These are phyloP conservation scores for Lacerta bilineata DNA, from an alignment of 2,797 vertebrate genomes.

Conservation along the genomic window DNA sequence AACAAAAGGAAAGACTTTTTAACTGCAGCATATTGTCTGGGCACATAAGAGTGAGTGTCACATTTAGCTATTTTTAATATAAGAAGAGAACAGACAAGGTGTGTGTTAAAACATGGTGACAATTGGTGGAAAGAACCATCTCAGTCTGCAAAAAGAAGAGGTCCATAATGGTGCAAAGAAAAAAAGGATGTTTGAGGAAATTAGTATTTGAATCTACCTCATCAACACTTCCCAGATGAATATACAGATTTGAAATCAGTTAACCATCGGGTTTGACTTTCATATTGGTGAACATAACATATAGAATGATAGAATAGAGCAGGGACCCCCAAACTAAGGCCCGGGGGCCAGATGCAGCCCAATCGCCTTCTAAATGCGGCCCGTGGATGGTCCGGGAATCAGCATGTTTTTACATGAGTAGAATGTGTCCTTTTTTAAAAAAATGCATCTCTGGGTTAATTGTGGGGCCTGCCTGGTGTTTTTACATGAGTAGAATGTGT, in stretches of 20 bases:
- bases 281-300: neutral
- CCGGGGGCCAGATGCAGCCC: too few species aligned
- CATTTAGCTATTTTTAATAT: neutral
- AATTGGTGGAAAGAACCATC: neutral
- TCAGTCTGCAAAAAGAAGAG: neutral
- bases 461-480: too few species aligned
- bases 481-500: too few species aligned
- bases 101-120: neutral
- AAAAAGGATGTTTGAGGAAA: neutral
- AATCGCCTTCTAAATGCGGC: too few species aligned
- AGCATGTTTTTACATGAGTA: too few species aligned
- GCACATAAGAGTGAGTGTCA: neutral
- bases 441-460: too few species aligned
- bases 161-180: neutral
- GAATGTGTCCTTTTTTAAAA: too few species aligned
- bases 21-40: neutral
- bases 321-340: too few species aligned
- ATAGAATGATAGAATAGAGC: neutral
- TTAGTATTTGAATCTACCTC: neutral
- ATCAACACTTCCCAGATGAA: neutral
- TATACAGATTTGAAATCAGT: neutral
- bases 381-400: too few species aligned
- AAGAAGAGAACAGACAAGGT: neutral
- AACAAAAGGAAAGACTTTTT: constrained; percentile 58
- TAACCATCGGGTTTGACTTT: neutral